Base-by-base conservation (phyloP, 2,113 vertebrate genomes). In the Anoplopoma fimbria region DNA sequence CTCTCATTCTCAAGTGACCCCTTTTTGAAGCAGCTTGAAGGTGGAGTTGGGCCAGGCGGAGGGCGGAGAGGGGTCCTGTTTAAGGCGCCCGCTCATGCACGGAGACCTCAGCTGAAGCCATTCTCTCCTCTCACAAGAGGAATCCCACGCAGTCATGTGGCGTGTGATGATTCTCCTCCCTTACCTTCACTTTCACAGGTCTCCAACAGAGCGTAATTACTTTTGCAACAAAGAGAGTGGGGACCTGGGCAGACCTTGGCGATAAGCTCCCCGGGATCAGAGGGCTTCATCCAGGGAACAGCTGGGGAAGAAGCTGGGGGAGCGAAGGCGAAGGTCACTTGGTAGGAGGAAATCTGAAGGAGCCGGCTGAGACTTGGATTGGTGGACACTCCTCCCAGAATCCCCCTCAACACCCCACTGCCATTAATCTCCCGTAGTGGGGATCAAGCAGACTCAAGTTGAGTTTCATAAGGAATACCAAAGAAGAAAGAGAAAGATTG, bases 181-280 rank as follows among this genome's bases (percentile, higher is more conserved):
- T 71, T 64, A 6, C 69, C 77, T 89, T 51, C 74, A 79, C 86
- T 65, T 81, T 70, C 58, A 31, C 29, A 38, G 51, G 68, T 58
- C 70, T 69, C 74, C 17, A 6, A 57, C 67, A 45, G 60, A 65
- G 74, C 77, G 87, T 81, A 90, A 90, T 93, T 90, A 89, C 84
- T 88, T 33, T 47, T 85, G 81, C 84, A 88, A 89, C 82, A 93
- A 85, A 80, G 75, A 81, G 74, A 82, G 75, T n/a, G 69, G 71
- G 83, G 71, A 81, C 34, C 36, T 42, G 38, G 79, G 84, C 63
- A 82, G 88, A 90, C 81, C 90, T 88, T 70, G 70, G 81, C 75
- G 88, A 92, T 91, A 89, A 93, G 78, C 85, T 86, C 63, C 55
- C 38, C 33, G 8, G 76, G 90, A 91, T 91, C 90, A 91, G 72